Percentiles rank a stretch among this genome's conserved stretches.
Evolutionary conservation across 2,888 invertebrate species (phyloP).

Genomic region (Sclerodermus sp.): DNA sequence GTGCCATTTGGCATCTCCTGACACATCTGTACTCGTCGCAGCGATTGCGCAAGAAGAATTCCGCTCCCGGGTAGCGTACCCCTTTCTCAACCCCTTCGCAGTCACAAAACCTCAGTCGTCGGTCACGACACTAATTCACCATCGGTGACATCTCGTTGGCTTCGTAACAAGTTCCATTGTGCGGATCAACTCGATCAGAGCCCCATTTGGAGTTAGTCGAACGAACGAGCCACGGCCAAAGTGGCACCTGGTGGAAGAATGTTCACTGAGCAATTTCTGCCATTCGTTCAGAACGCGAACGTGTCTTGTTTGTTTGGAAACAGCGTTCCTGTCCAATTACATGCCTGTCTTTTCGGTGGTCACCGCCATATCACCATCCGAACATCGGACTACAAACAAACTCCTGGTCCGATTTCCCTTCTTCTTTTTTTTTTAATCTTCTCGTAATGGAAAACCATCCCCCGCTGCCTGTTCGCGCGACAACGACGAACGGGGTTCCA

Average conservation of each 20-base stretch:
- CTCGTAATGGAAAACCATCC: no score
- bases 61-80: constrained; percentile 24
- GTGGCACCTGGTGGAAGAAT: constrained; percentile 44
- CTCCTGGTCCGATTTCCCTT: no score
- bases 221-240: constrained; percentile 9
- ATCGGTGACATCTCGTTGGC: constrained; percentile 53
- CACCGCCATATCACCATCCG: no score
- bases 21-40: constrained; percentile 38
- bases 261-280: constrained; percentile 42
- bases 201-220: constrained; percentile 28
- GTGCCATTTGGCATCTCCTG: constrained; percentile 20
- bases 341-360: no score
- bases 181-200: constrained; percentile 37
- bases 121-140: constrained; percentile 51
- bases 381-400: no score
- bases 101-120: constrained; percentile 25
- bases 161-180: constrained; percentile 55
- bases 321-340: constrained; percentile 14
- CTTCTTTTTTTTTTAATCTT: no score
- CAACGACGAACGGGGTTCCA: no score
- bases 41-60: constrained; percentile 30
- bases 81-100: constrained; percentile 12
- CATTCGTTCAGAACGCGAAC: constrained; percentile 14
- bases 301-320: constrained; percentile 45
- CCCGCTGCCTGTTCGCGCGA: no score